Evolutionary conservation across 1,140 invertebrate genomes (phyloP), one percentile per base, ranked within the genome.

Genomic region (Druon quercuslanigerum): DNA sequence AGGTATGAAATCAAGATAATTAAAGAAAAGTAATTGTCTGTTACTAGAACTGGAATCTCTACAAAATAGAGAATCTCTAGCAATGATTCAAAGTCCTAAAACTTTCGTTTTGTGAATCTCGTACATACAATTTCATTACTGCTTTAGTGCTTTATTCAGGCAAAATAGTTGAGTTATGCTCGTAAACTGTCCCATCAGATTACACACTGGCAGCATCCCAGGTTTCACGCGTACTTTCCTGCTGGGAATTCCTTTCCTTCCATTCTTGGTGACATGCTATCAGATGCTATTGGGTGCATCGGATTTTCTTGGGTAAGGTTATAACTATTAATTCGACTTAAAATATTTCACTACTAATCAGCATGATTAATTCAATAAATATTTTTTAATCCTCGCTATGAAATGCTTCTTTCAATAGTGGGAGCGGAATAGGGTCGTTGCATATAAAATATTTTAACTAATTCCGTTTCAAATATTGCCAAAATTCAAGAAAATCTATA

Each of bases 141-240:
- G 46, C 60, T 66, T 40, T 66, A 66, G 33, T 40, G 40, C 60
- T 40, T 33, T 60, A 40, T 56, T 19, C 33, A 66, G n/a, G 9
- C 40, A 66, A 66, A 66, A 66, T 66, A 40, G 60, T 66, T 66
- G 14, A 66, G 60, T 66, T 66, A 14, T 9, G 40, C 40, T 46
- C 40, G 8, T 66, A 66, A 66, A 66, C 33, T 66, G 60, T 66
- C 33, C 60, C 60, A 13, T 66, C 20, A 96, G 95, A 94, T 97
- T 73, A 99, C 98, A 0, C 98, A 99, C 90, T 99, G 99, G 99
- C 98, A 99, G 90, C 99, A 99, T 94, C 99, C 99, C 0, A 92
- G 97, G 71, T 99, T 99, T 91, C 98, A 99, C 90, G 99, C 99
- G 0, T 99, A 99, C 89, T 99, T 99, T 88, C 99, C 99, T 2